phyloP scores from a whole-genome alignment of 2,888 invertebrate species.

The Hydraecia micacea region DNA sequence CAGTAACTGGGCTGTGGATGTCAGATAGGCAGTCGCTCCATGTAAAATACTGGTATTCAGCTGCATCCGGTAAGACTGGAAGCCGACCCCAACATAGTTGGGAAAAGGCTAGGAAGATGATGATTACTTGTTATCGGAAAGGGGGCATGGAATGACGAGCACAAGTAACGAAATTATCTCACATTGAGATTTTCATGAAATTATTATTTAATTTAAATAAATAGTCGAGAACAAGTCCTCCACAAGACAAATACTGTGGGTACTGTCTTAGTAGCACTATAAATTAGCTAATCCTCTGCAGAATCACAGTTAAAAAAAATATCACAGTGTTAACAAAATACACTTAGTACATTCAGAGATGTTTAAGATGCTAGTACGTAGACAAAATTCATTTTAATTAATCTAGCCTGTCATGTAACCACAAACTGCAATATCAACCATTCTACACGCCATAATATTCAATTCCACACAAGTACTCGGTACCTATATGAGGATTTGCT shows the following conservation, averaged over 20 bases:
- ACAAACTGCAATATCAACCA: constrained; percentile 76
- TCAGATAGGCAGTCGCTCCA: no score
- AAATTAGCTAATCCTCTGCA: constrained; percentile 82
- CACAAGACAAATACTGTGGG: constrained; percentile 64
- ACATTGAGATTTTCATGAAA: constrained; percentile 51
- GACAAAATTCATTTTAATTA: constrained; percentile 72
- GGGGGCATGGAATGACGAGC: constrained; percentile 74
- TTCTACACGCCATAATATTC: constrained; percentile 70
- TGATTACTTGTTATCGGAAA: constrained; percentile 69
- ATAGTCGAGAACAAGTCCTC: constrained; percentile 67
- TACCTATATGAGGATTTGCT: constrained; percentile 86
- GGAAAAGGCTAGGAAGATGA: no score
- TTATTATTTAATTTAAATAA: constrained; percentile 63
- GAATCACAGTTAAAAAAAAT: constrained; percentile 83
- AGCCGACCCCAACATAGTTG: no score
- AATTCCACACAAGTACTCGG: constrained; percentile 80
- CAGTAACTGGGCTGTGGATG: no score
- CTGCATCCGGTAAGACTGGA: no score
- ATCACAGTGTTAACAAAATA: constrained; percentile 87
- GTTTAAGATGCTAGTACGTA: constrained; percentile 62
- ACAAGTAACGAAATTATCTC: constrained; percentile 58
- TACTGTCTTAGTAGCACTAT: constrained; percentile 62
- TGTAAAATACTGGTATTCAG: no score
- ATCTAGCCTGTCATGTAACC: constrained; percentile 72
- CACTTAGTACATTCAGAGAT: constrained; percentile 68